These are phyloP conservation scores for Campoplex capitator DNA, from an alignment of 2,888 invertebrate genomes.

Conservation along the genomic window DNA sequence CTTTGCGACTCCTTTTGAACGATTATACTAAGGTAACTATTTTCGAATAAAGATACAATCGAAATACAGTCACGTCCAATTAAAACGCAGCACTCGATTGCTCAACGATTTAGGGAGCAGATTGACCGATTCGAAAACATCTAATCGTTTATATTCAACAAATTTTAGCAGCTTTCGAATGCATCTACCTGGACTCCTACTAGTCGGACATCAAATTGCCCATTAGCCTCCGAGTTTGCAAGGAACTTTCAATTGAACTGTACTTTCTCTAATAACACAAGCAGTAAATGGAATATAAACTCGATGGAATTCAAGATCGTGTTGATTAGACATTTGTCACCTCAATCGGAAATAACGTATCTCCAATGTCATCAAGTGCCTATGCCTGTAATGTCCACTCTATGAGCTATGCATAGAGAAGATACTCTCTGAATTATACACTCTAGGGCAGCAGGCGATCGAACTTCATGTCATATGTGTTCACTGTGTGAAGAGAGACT, in stretches of 20 bases:
- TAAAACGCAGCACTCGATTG: too few relatives aligned
- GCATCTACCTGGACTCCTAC: too few relatives aligned
- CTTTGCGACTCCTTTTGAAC: not conserved
- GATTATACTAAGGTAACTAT: not conserved
- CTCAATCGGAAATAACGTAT: not conserved
- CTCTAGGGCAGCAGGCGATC: conserved; percentile 12
- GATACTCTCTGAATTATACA: conserved; percentile 38
- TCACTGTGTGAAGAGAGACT: not conserved
- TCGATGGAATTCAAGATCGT: not conserved
- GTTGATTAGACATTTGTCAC: not conserved
- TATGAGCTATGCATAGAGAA: conserved; percentile 21
- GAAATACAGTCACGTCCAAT: too few relatives aligned
- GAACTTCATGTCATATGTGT: conserved; percentile 11
- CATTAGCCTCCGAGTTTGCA: too few relatives aligned
- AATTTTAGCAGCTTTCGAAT: too few relatives aligned
- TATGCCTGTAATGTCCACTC: conserved; percentile 45
- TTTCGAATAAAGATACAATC: not conserved
- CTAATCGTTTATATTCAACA: too few relatives aligned
- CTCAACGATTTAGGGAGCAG: too few relatives aligned
- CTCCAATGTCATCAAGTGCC: conserved; percentile 47
- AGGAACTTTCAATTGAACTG: too few relatives aligned
- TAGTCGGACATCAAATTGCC: too few relatives aligned
- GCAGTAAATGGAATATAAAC: not conserved
- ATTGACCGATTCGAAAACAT: too few relatives aligned
- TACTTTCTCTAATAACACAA: not conserved